Percentiles rank a stretch among this genome's conserved stretches.
These are phyloP conservation scores for Ptychoptera contaminata DNA, from an alignment of 2,888 invertebrate species.

Conservation along the genomic window DNA sequence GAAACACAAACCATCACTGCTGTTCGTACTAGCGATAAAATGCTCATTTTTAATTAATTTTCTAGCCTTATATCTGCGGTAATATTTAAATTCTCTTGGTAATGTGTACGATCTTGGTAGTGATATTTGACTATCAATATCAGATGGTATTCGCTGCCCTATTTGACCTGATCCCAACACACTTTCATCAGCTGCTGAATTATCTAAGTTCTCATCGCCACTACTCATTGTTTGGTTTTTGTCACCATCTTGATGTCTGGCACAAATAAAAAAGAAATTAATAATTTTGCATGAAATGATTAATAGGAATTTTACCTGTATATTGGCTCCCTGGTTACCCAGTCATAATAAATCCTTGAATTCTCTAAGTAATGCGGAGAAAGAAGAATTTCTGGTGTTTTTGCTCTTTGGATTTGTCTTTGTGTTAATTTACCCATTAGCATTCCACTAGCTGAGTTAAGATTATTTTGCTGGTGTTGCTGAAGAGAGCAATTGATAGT, in stretches of 20 bases:
- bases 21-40: slow-evolving; percentile 66
- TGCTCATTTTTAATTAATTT: slow-evolving; percentile 47
- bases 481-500: slow-evolving; percentile 7
- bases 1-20: slow-evolving; percentile 51
- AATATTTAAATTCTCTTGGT: slow-evolving; percentile 73
- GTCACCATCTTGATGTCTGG: slow-evolving; percentile 8
- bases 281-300: not conserved
- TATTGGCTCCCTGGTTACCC: slow-evolving; percentile 25
- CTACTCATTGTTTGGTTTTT: slow-evolving; percentile 12
- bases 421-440: slow-evolving; percentile 12
- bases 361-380: slow-evolving; percentile 54
- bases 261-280: not conserved
- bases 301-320: not conserved
- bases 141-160: slow-evolving; percentile 35
- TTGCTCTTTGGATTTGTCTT: slow-evolving; percentile 37
- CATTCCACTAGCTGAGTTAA: slow-evolving; percentile 1
- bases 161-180: slow-evolving; percentile 13
- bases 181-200: slow-evolving; percentile 15
- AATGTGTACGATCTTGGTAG: slow-evolving; percentile 71
- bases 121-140: slow-evolving; percentile 67
- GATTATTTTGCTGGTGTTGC: slow-evolving; percentile 11
- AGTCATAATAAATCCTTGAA: slow-evolving; percentile 30
- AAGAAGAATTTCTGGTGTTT: slow-evolving; percentile 63
- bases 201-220: slow-evolving; percentile 17
- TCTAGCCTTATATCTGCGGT: slow-evolving; percentile 39